Conservation (phyloP, 2,797 vertebrate species). For the Vespertilio murinus region DNA sequence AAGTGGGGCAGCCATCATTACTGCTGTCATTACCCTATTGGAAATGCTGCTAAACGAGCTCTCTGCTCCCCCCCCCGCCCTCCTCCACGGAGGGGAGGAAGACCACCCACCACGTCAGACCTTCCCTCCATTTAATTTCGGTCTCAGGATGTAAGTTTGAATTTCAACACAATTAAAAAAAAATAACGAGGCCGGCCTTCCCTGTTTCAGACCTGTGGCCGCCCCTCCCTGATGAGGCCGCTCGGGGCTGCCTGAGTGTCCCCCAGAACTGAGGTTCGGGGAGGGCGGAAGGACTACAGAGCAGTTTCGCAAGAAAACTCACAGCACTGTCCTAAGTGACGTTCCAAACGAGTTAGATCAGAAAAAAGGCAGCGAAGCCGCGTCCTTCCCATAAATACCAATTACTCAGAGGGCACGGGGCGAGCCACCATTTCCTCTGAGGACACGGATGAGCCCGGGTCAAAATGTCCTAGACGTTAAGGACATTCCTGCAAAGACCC, state of each 20-base stretch:
- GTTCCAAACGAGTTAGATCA: conserved; percentile 17
- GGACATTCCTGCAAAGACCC: neutral
- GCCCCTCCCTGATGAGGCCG: accelerated
- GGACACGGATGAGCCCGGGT: neutral
- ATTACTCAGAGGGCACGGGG: neutral
- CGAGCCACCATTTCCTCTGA: neutral
- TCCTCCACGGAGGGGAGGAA: neutral
- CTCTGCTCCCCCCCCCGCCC: neutral
- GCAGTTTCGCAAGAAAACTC: neutral
- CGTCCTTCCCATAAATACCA: neutral
- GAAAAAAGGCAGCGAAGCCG: neutral
- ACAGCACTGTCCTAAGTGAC: neutral
- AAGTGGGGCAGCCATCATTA: conserved; percentile 59
- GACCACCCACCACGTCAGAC: neutral
- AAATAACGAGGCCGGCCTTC: neutral
- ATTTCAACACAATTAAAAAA: conserved; percentile 41
- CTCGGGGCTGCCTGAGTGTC: neutral
- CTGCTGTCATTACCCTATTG: conserved; percentile 71
- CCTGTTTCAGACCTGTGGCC: neutral
- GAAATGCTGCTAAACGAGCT: conserved; percentile 53
- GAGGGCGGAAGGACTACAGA: neutral
- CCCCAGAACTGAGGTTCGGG: neutral
- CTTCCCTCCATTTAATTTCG: neutral
- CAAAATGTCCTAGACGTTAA: neutral
- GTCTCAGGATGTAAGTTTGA: conserved; percentile 56